Evolutionary conservation across 2,113 vertebrate genomes (phyloP).

Genomic region (Hippocampus abdominalis): DNA sequence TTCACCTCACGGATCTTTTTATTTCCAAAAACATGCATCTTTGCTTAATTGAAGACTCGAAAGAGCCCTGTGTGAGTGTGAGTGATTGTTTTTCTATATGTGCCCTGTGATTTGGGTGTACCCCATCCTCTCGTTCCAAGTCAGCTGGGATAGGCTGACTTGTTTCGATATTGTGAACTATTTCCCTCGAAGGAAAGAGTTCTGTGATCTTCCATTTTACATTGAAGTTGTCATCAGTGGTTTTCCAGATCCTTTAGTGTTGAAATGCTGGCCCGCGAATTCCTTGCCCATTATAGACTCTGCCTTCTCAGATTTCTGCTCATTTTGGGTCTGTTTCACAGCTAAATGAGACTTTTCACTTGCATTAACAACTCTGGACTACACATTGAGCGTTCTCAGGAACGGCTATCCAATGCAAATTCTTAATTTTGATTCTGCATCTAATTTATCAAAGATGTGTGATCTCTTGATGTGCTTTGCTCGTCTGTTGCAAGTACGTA

Average conservation of each 20-base stretch:
- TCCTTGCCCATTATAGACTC: constrained; percentile 2
- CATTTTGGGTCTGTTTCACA: neutral
- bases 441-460: neutral
- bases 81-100: no score
- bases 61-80: no score
- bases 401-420: neutral
- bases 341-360: neutral
- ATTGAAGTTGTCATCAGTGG: neutral
- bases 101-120: neutral
- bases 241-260: constrained; percentile 1
- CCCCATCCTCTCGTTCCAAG: neutral
- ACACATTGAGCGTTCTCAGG: neutral
- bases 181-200: neutral
- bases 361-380: constrained; percentile 1
- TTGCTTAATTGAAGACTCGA: no score
- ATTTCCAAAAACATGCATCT: no score
- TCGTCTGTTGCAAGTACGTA: constrained; percentile 54
- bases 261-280: neutral
- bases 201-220: constrained; percentile 1
- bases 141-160: neutral
- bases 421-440: no score
- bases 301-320: neutral
- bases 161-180: neutral
- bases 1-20: no score
- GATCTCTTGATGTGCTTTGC: constrained; percentile 9